phyloP scores from a whole-genome alignment of 2,113 vertebrate genomes.

The Paedocypris sp. region DNA sequence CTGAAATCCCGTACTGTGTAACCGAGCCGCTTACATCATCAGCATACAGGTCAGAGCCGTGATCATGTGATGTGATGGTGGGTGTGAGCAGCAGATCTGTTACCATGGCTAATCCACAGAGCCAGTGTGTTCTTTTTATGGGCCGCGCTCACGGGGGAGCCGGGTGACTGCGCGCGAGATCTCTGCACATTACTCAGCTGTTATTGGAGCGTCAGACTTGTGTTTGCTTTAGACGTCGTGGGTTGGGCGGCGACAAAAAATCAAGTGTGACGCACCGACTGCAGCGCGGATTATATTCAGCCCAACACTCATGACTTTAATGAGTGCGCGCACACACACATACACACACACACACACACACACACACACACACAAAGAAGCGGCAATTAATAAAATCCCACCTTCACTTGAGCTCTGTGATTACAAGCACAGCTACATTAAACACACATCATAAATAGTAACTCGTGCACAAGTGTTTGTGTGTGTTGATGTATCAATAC shows the following conservation, averaged over 20 bases:
- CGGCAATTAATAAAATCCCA: too few species aligned
- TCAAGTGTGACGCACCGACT: not conserved
- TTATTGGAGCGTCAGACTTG: not conserved
- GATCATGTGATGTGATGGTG: not conserved
- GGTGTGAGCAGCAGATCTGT: conserved; percentile 7
- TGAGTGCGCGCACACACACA: not conserved
- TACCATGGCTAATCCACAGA: conserved; percentile 19
- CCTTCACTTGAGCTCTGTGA: not conserved
- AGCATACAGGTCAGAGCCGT: conserved; percentile 14
- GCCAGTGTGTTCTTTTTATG: conserved; percentile 21
- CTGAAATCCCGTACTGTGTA: too few species aligned
- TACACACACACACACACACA: not conserved
- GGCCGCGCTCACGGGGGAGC: not conserved
- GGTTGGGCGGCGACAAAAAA: not conserved
- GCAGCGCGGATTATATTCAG: not conserved
- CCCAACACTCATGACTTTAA: not conserved
- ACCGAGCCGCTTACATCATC: conserved; percentile 16
- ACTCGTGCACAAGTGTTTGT: too few species aligned
- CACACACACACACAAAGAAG: not conserved
- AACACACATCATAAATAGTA: too few species aligned
- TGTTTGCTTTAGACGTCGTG: not conserved
- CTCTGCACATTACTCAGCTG: not conserved
- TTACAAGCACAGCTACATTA: too few species aligned
- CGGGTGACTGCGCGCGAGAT: not conserved
- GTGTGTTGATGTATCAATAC: too few species aligned